Percentiles rank a stretch among this genome's conserved stretches.
Conservation (phyloP, 2,888 invertebrate species). For the Dusona sp. region DNA sequence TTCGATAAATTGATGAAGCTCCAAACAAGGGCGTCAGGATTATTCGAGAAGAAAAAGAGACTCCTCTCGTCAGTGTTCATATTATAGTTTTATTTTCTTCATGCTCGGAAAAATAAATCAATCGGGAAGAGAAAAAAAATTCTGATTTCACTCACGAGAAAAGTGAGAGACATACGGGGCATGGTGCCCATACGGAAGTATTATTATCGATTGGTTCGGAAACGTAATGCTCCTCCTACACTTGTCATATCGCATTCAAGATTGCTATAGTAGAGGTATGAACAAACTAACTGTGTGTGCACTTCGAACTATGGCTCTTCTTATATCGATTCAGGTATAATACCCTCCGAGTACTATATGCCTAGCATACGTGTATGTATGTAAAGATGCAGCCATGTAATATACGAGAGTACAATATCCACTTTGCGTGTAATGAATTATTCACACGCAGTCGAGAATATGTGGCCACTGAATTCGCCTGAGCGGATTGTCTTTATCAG, state of each 20-base stretch:
- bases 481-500: conserved; percentile 33
- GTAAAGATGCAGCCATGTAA: not conserved
- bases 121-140: conserved; percentile 8
- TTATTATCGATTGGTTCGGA: conserved; percentile 59
- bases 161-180: conserved; percentile 15
- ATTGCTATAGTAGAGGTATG: not conserved
- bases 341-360: conserved; percentile 46
- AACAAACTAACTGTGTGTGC: conserved; percentile 37
- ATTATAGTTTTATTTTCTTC: conserved; percentile 27
- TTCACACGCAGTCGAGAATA: conserved; percentile 52
- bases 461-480: conserved; percentile 21
- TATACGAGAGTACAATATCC: conserved; percentile 52
- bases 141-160: not conserved
- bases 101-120: conserved; percentile 50
- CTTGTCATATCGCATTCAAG: not conserved
- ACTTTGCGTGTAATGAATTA: conserved; percentile 63
- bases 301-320: conserved; percentile 37
- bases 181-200: conserved; percentile 50
- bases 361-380: not conserved
- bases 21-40: not conserved
- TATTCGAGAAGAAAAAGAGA: conserved; percentile 14
- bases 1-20: not conserved
- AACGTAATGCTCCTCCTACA: not conserved
- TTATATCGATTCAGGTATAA: conserved; percentile 62
- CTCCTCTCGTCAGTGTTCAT: not conserved